phyloP scores from a whole-genome alignment of 1,140 invertebrate genomes.

The Caenorhabditis remanei region DNA sequence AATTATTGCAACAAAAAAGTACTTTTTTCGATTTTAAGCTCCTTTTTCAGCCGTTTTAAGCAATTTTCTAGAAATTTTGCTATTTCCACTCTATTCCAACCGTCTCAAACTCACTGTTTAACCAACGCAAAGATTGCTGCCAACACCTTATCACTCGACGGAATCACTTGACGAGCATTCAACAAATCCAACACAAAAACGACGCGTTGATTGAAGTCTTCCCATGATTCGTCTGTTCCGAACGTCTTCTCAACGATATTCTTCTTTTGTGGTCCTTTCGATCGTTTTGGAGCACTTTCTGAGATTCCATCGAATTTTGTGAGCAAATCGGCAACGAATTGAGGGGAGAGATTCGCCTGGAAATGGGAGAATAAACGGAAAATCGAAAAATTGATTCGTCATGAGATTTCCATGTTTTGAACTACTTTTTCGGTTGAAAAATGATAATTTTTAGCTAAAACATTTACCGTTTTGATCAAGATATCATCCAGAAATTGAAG shows the following conservation, averaged over 20 bases:
- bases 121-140: constrained; percentile 3
- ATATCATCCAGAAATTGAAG: too few species aligned
- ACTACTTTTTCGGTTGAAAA: too few species aligned
- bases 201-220: constrained; percentile 3
- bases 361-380: too few species aligned
- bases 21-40: too few species aligned
- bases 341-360: neutral
- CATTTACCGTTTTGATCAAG: too few species aligned
- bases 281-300: neutral
- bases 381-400: neutral
- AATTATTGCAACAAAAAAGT: too few species aligned
- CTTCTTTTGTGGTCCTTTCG: constrained; percentile 46
- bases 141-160: constrained; percentile 43
- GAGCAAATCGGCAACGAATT: constrained; percentile 9
- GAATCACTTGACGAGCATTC: constrained; percentile 23
- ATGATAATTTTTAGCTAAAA: too few species aligned
- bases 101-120: constrained; percentile 35
- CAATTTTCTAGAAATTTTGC: neutral
- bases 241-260: constrained; percentile 30
- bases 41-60: neutral
- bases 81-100: too few species aligned
- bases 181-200: constrained; percentile 33
- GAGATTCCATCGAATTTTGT: constrained; percentile 28
- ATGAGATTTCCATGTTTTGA: too few species aligned
- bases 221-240: constrained; percentile 42